phyloP scores from a whole-genome alignment of 2,797 vertebrate genomes.

The Oryzias sinensis region DNA sequence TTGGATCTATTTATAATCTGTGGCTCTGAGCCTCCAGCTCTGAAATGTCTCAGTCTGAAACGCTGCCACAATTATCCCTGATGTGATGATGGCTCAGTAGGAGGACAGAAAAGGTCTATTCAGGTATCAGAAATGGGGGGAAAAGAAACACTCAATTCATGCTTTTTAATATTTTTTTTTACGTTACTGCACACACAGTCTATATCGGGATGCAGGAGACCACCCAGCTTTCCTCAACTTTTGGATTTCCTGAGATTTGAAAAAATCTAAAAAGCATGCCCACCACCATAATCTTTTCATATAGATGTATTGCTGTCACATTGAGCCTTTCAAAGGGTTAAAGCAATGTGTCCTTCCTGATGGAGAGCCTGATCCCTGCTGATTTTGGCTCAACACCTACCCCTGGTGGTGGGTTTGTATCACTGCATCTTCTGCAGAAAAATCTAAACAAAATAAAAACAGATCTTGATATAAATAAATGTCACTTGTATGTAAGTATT shows the following conservation, averaged over 20 bases:
- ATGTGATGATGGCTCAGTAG: slow-evolving; percentile 22
- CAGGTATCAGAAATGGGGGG: not conserved
- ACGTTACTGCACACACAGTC: too few species aligned
- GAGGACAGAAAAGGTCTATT: slow-evolving; percentile 5
- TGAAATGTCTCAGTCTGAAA: slow-evolving; percentile 27
- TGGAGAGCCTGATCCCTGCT: slow-evolving; percentile 11
- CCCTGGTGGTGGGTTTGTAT: slow-evolving; percentile 6
- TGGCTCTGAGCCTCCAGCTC: slow-evolving; percentile 48
- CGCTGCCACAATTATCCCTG: slow-evolving; percentile 26
- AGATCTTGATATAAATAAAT: not conserved
- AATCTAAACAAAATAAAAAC: not conserved
- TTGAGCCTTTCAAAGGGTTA: slow-evolving; percentile 28
- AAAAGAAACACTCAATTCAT: not conserved
- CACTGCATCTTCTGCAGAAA: not conserved
- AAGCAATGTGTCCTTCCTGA: slow-evolving; percentile 14
- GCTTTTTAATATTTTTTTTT: too few species aligned
- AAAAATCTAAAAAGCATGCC: too few species aligned
- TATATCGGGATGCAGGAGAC: too few species aligned
- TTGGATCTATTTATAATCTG: slow-evolving; percentile 61
- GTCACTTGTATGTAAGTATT: too few species aligned
- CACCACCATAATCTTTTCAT: too few species aligned
- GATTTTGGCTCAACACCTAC: slow-evolving; percentile 30
- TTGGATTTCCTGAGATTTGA: too few species aligned
- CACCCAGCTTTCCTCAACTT: too few species aligned
- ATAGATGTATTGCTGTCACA: not conserved